phyloP scores from a whole-genome alignment of 1,140 invertebrate species.

The Thereuonema tuberculata region DNA sequence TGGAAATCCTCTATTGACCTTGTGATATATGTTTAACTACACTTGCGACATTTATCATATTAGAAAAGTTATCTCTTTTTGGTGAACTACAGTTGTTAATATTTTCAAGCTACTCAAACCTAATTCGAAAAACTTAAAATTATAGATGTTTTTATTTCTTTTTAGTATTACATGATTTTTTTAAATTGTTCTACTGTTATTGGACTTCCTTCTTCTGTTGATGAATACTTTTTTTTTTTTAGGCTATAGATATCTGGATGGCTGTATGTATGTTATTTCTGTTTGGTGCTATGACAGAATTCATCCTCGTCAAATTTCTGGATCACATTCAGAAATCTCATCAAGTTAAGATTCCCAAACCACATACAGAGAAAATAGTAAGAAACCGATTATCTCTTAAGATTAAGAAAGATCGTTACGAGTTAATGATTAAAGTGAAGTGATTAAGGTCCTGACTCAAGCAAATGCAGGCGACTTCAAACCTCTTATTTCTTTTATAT shows the following conservation, averaged over 20 bases:
- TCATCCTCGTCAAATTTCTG: constrained; percentile 65
- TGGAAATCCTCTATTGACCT: too few relatives aligned
- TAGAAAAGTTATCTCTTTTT: background rate
- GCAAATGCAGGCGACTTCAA: too few relatives aligned
- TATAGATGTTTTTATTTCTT: background rate
- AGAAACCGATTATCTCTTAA: too few relatives aligned
- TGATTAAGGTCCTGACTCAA: too few relatives aligned
- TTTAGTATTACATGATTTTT: background rate
- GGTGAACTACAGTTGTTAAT: background rate
- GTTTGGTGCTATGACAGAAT: constrained; percentile 66
- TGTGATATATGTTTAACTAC: too few relatives aligned
- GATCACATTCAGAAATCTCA: constrained; percentile 48
- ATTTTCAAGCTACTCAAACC: background rate
- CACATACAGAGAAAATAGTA: too few relatives aligned
- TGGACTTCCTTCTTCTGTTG: background rate
- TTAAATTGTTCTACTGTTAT: background rate
- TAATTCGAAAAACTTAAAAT: background rate
- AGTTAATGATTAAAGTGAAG: too few relatives aligned
- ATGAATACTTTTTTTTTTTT: constrained; percentile 14
- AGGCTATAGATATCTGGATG: constrained; percentile 77
- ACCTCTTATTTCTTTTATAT: too few relatives aligned
- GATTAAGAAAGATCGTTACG: too few relatives aligned
- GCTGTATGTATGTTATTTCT: constrained; percentile 74
- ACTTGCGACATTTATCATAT: background rate
- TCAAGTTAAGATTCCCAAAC: background rate